Evolutionary conservation across 30 jellyfish, hydroid and myxozoan genomes (phyloP), one percentile per base, ranked within the genome.

Genomic region (Thelohanellus kitauei): DNA sequence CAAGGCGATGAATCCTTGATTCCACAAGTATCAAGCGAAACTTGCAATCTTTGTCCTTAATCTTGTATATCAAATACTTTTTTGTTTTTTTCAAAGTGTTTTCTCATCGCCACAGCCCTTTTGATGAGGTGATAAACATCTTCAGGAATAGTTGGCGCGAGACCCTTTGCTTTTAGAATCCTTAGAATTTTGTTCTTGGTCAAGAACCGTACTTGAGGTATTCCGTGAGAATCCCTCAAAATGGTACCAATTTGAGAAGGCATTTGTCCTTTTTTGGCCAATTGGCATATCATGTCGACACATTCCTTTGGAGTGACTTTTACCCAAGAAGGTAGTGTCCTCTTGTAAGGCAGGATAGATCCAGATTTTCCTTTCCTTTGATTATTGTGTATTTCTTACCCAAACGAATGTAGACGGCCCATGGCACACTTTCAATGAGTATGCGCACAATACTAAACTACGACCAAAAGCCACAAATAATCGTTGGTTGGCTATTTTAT

Each of bases 281-380:
- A 58, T 39, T 68, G 59, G 50, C 4, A 68, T 17, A 68, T 68
- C 33, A 58, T 84, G 23, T 68, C 90, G 38, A 58, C 62, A 37
- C 59, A 83, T 50, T 68, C 90, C 22, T 58, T 83, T 24, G 85
- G 54, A 38, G 86, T 60, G 32, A 57, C 59, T 33, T 58, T 57
- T 25, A 68, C 62, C 90, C 90, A 68, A 78, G 53, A 21, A 20
- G 91, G 91, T 20, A 71, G 86, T 50, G 86, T 50, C 48, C 91
- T 51, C 51, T 86, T 58, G 87, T 61, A 71, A 14, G 91, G 91
- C 32, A 71, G 46, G 18, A 85, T 84, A 23, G 91, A 71, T 58
- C 91, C 91, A 41, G 91, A 71, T 41, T 58, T 71, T 51, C 91
- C 91, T 52, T 71, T 71, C 18, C 91, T 71, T n/a, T n/a, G n/a